Base-by-base conservation (phyloP, 2,797 vertebrate genomes). In the Carduelis carduelis region DNA sequence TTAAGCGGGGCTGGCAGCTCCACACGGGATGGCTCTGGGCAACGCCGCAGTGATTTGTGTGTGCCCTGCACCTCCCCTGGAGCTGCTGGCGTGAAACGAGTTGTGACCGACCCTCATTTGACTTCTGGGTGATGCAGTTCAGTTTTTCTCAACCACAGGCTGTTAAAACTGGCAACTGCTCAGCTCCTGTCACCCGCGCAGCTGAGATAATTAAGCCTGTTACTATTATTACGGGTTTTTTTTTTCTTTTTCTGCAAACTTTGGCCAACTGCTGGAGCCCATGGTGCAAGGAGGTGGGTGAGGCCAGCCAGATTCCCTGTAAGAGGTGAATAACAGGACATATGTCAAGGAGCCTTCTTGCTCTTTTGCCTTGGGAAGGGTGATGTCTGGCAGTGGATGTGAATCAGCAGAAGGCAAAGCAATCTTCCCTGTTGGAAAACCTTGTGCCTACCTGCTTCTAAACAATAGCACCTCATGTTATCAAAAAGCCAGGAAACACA, bases 101-200 rank as follows among this genome's bases (percentile, higher is more conserved):
- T 70, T 77, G 66, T 89, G 79, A 96, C 79, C 18, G 8, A 87
- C 85, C 72, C 82, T 96, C 63, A 32, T 95, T 95, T 97, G 56
- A 63, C 65, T 95, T 89, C 75, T 57, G 78, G 72, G 61, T 83
- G 90, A 91, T 9, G 30, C 86, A 89, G 61, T 74, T 89, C 75
- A 83, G 93, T 74, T 76, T 95, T 95, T 95, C 88, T 90, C 22
- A 22, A 93, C 94, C 89, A 87, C 75, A 87, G 95, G 41, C 91
- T 89, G 32, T 83, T 87, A 90, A 96, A 95, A 95, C 96, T 96
- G 87, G 79, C 39, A 35, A 83, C 15, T 17, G 90, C 94, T 96
- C 96, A 95, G 74, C 44, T 88, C 44, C 81, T 89, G 68, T 97
- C 95, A 92, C 93, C 66, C 35, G 4, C 89, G 60, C 65, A 46